phyloP scores from a whole-genome alignment of 1,140 invertebrate genomes.

The Bombus soroeensis region DNA sequence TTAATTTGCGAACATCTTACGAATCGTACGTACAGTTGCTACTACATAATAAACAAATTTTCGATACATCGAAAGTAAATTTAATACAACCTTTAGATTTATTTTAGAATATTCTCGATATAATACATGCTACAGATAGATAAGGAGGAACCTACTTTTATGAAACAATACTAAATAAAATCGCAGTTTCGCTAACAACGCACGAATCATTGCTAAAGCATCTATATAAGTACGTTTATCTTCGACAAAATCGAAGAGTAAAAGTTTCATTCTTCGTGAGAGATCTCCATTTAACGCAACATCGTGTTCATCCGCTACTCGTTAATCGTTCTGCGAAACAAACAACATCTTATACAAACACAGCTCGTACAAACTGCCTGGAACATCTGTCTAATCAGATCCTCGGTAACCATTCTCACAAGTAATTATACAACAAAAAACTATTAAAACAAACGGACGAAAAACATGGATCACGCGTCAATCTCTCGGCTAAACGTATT shows the following conservation, averaged over 20 bases:
- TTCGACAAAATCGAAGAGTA: neutral
- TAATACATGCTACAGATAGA: neutral
- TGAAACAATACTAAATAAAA: neutral
- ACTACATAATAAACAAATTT: no score
- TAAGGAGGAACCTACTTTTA: neutral
- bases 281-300: neutral
- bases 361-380: neutral
- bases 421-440: neutral
- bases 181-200: neutral
- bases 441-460: neutral
- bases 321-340: neutral
- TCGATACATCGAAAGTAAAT: neutral
- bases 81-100: neutral
- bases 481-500: neutral
- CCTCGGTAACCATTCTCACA: neutral
- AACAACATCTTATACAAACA: neutral
- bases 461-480: no score
- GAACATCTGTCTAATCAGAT: neutral
- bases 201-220: neutral
- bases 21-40: no score
- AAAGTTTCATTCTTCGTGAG: neutral
- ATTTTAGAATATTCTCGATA: neutral
- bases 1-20: no score
- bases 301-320: neutral
- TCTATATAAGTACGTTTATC: neutral